Base-by-base conservation (phyloP, 2,797 vertebrate genomes). In the Anguilla pacifica region DNA sequence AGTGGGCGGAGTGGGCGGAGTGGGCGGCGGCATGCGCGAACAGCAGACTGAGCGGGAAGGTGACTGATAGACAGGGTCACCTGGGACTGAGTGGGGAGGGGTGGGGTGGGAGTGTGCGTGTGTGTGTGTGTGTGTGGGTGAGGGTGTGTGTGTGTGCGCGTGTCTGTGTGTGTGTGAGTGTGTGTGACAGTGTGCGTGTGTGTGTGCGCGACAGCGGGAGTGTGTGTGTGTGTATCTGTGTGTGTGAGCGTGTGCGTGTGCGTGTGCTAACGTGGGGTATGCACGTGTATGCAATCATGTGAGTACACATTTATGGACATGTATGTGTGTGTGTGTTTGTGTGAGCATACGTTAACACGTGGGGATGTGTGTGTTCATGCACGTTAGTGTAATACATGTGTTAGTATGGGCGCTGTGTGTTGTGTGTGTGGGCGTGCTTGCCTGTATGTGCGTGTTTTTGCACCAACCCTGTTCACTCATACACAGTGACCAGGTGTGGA, bases 11-110 rank as follows among this genome's bases (percentile, higher is more conserved):
- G 89, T 67, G 89, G 86, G 85, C 86, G 86, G 87, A 89, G 90
- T 92, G 91, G 91, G 92, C 91, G 92, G 92, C 10, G 35, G 35
- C 28, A 2, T 17, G n/a, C 7, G 19, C 70, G 31, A 28, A 9
- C 72, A 17, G 72, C 31, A 3, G 10, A 79, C 11, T 35, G 39
- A 61, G 28, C 17, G 67, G 53, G 19, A 51, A 61, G 70, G 53
- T n/a, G 81, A 81, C 77, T 25, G 77, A 0, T 0, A 22, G 0
- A 19, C 7, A 25, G 28, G 15, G 70, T 55, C 31, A 55, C n/a
- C 31, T 86, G 53, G 10, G 49, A 13, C 13, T 61, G 74, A 25
- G 10, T n/a, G 74, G 39, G 39, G 7, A 57, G 49, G n/a, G 90
- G 25, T 87, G 49, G 1, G 72, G 4, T 87, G 49, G 1, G 72